These are phyloP conservation scores for Pocillopora grandis DNA, from an alignment of 92 coral and sea anemone species.

Conservation along the genomic window DNA sequence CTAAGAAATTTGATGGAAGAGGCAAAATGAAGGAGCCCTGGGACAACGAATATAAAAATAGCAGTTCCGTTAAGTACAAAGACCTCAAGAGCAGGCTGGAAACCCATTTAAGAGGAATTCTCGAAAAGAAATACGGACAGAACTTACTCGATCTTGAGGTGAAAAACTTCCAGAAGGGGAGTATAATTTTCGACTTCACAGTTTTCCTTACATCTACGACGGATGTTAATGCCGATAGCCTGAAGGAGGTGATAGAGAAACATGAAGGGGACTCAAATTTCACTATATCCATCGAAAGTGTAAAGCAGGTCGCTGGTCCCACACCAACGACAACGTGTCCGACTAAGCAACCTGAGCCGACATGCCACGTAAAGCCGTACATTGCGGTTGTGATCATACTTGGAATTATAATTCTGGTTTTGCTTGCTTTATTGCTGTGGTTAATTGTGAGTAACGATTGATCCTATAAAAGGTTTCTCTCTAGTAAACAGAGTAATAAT, in stretches of 20 bases:
- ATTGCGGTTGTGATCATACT: slow-evolving; percentile 19
- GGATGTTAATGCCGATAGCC: neutral
- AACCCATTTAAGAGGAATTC: neutral
- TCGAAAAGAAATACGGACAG: neutral
- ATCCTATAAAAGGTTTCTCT: neutral
- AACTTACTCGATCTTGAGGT: neutral
- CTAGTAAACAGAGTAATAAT: neutral
- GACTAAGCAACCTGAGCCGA: too few relatives aligned
- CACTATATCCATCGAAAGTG: neutral
- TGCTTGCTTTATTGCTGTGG: neutral
- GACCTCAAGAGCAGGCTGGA: neutral
- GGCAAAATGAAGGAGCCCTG: neutral
- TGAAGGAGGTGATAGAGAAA: slow-evolving; percentile 5
- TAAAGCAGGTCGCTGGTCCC: neutral
- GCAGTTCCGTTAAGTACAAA: neutral
- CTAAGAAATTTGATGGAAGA: slow-evolving; percentile 6
- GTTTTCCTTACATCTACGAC: slow-evolving; percentile 7
- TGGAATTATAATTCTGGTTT: slow-evolving; percentile 18
- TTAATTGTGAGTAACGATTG: slow-evolving; percentile 1
- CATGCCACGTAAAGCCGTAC: neutral
- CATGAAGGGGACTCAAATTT: slow-evolving; percentile 1
- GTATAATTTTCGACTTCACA: slow-evolving; percentile 26
- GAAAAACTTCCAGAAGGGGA: slow-evolving; percentile 5
- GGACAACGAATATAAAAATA: neutral
- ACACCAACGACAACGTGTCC: neutral